phyloP scores from a whole-genome alignment of 2,888 invertebrate genomes.

The Parnassius apollo region DNA sequence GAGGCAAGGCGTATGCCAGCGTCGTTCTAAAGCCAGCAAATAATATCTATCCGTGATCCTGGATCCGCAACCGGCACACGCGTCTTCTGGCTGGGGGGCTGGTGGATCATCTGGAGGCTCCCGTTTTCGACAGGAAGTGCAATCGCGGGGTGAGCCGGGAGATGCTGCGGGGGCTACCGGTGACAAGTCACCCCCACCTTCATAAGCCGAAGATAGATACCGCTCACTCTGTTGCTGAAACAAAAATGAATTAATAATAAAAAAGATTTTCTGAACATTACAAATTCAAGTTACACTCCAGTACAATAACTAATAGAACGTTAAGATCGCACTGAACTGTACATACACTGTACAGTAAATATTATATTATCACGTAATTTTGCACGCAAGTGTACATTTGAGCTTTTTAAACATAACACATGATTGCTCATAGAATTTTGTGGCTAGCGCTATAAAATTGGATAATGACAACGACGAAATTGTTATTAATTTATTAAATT shows the following conservation, averaged over 20 bases:
- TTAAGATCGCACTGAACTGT: too few relatives aligned
- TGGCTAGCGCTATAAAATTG: too few relatives aligned
- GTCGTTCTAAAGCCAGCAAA: slow-evolving; percentile 93
- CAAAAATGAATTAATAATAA: neutral
- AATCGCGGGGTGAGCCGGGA: slow-evolving; percentile 81
- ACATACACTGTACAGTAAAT: too few relatives aligned
- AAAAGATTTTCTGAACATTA: too few relatives aligned
- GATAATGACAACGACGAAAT: too few relatives aligned
- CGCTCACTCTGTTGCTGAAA: slow-evolving; percentile 87
- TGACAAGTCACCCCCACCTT: slow-evolving; percentile 86
- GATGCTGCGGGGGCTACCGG: slow-evolving; percentile 87
- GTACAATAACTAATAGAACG: too few relatives aligned
- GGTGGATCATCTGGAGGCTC: slow-evolving; percentile 75
- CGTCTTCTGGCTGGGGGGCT: slow-evolving; percentile 73
- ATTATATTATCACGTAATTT: too few relatives aligned
- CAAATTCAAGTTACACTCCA: too few relatives aligned
- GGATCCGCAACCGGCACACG: slow-evolving; percentile 94
- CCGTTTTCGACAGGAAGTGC: slow-evolving; percentile 81
- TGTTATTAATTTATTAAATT: too few relatives aligned
- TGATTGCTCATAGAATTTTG: neutral
- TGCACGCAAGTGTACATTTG: too few relatives aligned
- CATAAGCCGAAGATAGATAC: slow-evolving; percentile 84
- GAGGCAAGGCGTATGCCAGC: slow-evolving; percentile 96
- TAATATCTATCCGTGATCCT: slow-evolving; percentile 94
- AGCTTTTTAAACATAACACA: slow-evolving; percentile 6